These are phyloP conservation scores for Smittia aterrima DNA, from an alignment of 2,888 invertebrate genomes.

Conservation along the genomic window DNA sequence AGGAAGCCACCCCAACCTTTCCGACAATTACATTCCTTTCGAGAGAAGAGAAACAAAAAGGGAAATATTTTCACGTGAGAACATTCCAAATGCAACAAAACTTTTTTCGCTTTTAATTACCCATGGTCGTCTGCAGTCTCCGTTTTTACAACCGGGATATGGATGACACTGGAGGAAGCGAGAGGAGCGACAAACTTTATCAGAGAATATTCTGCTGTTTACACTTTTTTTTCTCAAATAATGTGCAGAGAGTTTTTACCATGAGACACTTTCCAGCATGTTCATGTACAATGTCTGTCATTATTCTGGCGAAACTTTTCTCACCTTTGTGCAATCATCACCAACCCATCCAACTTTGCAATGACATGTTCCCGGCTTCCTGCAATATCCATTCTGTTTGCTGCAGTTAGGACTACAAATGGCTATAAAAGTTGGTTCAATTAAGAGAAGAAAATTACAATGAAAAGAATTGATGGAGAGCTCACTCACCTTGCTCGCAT, in stretches of 20 bases:
- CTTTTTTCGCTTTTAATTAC: constrained; percentile 11
- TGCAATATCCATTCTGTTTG: constrained; percentile 79
- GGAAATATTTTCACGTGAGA: constrained; percentile 24
- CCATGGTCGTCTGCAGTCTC: constrained; percentile 82
- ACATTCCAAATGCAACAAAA: background rate
- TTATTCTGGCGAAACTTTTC: too few species aligned
- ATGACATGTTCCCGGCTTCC: constrained; percentile 56
- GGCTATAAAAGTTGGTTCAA: constrained; percentile 58
- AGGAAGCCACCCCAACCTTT: constrained; percentile 88
- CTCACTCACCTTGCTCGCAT: constrained; percentile 78
- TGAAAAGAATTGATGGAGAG: constrained; percentile 10
- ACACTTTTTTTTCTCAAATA: background rate
- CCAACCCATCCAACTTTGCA: constrained; percentile 92
- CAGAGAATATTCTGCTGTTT: background rate
- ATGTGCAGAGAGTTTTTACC: background rate
- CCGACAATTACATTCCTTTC: constrained; percentile 83
- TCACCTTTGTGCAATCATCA: constrained; percentile 59
- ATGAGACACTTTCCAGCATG: too few species aligned
- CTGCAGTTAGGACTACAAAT: constrained; percentile 81
- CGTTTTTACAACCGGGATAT: constrained; percentile 87
- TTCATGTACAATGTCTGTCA: background rate
- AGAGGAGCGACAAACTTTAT: constrained; percentile 47
- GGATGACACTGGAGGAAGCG: constrained; percentile 62
- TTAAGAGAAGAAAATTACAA: constrained; percentile 41
- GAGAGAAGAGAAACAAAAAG: background rate